A percentile compares a stretch with the other conserved stretches of the same genome.
Evolutionary conservation across 1,140 invertebrate species (phyloP).

Genomic region (Drosophila truncata): DNA sequence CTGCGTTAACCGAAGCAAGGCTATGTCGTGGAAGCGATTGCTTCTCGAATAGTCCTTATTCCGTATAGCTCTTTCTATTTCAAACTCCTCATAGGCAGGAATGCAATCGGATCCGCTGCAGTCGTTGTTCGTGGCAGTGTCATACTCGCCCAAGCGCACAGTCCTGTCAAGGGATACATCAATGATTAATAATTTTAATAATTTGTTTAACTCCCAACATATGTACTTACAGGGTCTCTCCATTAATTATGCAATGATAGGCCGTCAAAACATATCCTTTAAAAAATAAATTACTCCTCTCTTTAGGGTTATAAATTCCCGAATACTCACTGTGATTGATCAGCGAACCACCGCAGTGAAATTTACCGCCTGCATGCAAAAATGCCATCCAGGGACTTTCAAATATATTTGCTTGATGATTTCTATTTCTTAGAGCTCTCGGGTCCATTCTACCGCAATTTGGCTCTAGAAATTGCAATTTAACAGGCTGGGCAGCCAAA

Average conservation of each 20-base stretch:
- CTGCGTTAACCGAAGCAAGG: neutral
- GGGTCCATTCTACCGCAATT: conserved; percentile 8
- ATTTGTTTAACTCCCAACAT: rapidly evolving
- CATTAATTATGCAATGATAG: conserved; percentile 9
- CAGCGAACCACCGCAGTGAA: conserved; percentile 14
- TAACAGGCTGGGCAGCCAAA: neutral
- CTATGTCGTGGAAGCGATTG: conserved; percentile 19
- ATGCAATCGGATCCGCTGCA: conserved; percentile 12
- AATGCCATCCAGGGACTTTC: conserved; percentile 28
- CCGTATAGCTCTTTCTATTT: neutral
- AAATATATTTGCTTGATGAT: neutral
- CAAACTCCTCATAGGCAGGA: conserved; percentile 11
- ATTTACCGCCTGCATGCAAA: conserved; percentile 4
- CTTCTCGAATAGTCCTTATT: neutral
- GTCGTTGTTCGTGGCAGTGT: neutral
- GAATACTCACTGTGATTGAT: conserved; percentile 9
- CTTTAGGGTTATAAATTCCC: no score
- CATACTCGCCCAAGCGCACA: conserved; percentile 26
- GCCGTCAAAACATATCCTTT: conserved; percentile 25
- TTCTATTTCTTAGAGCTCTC: neutral
- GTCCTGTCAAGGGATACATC: neutral
- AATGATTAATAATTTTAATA: neutral
- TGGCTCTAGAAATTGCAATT: conserved; percentile 2
- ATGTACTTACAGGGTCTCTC: conserved; percentile 9
- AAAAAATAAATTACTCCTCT: neutral